Evolutionary conservation across 2,113 vertebrate genomes (phyloP).

Genomic region (Bos indicus): DNA sequence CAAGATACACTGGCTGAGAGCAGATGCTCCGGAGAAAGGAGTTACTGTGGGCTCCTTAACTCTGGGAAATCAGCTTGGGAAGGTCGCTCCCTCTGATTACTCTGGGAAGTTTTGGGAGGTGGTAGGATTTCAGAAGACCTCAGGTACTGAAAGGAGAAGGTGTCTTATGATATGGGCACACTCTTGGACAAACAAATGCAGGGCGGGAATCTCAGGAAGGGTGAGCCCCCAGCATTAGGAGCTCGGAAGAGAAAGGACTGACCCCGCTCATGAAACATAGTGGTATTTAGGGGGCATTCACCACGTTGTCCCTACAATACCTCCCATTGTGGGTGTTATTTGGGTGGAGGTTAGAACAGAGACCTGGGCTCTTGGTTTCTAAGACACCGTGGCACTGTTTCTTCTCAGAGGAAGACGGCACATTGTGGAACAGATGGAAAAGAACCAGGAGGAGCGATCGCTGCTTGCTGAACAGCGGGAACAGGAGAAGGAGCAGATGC

Average conservation of each 20-base stretch:
- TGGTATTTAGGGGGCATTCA: neutral
- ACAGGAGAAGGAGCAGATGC: constrained; percentile 82
- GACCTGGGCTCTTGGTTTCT: neutral
- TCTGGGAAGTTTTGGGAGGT: neutral
- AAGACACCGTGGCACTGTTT: fast-evolving
- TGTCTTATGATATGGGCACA: neutral
- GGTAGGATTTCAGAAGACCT: neutral
- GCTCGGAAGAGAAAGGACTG: neutral
- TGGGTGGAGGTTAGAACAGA: neutral
- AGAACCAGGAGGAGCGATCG: constrained; percentile 78
- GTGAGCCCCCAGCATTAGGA: neutral
- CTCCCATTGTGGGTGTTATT: neutral
- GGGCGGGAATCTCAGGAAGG: neutral
- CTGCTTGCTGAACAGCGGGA: constrained; percentile 81
- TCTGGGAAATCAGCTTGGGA: neutral
- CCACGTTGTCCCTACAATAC: neutral
- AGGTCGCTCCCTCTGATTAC: neutral
- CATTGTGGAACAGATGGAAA: constrained; percentile 86
- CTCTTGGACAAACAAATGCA: neutral
- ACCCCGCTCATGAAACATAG: neutral
- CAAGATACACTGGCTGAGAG: neutral
- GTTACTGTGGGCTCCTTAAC: neutral
- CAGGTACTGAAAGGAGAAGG: neutral
- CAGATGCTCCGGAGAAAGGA: neutral
- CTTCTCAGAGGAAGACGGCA: constrained; percentile 83